These are phyloP conservation scores for Theristus sp. DNA, from an alignment of 2,888 invertebrate genomes.

Conservation along the genomic window DNA sequence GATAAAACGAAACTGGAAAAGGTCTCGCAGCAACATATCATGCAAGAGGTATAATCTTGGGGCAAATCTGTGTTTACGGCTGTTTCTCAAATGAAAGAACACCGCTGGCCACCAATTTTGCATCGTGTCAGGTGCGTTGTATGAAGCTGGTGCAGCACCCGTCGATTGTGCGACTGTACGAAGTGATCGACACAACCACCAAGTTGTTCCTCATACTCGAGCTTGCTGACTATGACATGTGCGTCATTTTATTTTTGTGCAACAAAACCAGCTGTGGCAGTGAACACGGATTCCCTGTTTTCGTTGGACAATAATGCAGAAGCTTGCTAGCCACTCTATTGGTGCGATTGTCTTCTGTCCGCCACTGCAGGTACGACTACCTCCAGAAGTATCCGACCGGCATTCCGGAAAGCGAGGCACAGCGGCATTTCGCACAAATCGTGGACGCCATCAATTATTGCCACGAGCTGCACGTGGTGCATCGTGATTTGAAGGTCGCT, in stretches of 20 bases:
- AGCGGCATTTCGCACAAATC: conserved; percentile 81
- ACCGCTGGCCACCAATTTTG: too few species aligned
- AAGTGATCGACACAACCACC: conserved; percentile 96
- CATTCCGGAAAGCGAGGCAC: conserved; percentile 40
- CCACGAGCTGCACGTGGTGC: conserved; percentile 70
- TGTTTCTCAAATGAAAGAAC: too few species aligned
- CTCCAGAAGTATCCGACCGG: conserved; percentile 68
- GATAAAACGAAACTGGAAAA: conserved; percentile 95
- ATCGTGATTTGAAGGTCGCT: conserved; percentile 76
- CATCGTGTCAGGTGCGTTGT: conserved; percentile 50
- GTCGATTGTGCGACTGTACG: conserved; percentile 89
- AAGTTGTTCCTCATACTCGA: conserved; percentile 69
- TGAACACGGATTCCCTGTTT: too few species aligned
- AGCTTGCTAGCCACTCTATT: too few species aligned
- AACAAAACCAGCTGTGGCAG: too few species aligned
- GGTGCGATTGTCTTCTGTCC: too few species aligned
- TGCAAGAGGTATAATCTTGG: conserved; percentile 56
- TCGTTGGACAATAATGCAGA: too few species aligned
- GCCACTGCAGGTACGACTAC: conserved; percentile 64
- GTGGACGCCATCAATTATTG: conserved; percentile 91
- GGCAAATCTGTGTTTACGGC: too few species aligned
- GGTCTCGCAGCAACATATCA: conserved; percentile 79
- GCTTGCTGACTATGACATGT: conserved; percentile 85
- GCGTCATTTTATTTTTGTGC: not conserved
- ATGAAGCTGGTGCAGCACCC: conserved; percentile 99